These are phyloP conservation scores for Chrysolina haemoptera DNA, from an alignment of 2,888 invertebrate genomes.

Conservation along the genomic window DNA sequence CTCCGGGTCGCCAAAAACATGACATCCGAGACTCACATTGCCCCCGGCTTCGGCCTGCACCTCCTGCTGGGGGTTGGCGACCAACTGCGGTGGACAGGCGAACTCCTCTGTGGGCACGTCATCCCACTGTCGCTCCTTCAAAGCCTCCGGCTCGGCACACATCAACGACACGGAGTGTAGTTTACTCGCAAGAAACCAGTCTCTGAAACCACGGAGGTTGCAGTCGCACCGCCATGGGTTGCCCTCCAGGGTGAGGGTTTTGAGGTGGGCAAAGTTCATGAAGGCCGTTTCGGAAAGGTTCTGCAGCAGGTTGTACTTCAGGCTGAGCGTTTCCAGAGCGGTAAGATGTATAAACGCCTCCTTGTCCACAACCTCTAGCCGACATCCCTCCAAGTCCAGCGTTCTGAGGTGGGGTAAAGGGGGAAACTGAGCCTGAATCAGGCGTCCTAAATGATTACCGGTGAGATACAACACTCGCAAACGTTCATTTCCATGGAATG, in stretches of 20 bases:
- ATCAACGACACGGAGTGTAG: constrained; percentile 80
- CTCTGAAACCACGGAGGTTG: constrained; percentile 85
- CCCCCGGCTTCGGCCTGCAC: constrained; percentile 85
- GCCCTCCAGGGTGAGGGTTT: constrained; percentile 85
- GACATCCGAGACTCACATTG: constrained; percentile 86
- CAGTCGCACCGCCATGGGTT: constrained; percentile 96
- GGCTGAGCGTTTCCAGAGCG: constrained; percentile 82
- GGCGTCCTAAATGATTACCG: constrained; percentile 84
- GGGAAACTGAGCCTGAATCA: constrained; percentile 87
- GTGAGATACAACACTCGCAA: constrained; percentile 84
- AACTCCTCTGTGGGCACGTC: constrained; percentile 82
- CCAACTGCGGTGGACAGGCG: constrained; percentile 85
- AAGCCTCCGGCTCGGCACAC: constrained; percentile 80
- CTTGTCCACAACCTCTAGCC: constrained; percentile 81
- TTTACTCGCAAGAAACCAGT: constrained; percentile 87
- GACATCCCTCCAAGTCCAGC: constrained; percentile 86
- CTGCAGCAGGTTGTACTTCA: constrained; percentile 86
- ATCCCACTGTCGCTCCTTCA: constrained; percentile 84
- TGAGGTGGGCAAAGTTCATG: constrained; percentile 82
- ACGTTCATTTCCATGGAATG: constrained; percentile 89
- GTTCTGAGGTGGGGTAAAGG: constrained; percentile 84
- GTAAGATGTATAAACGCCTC: constrained; percentile 84
- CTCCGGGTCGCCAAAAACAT: constrained; percentile 86
- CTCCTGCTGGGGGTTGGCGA: constrained; percentile 58
- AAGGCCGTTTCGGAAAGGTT: constrained; percentile 79